A percentile compares a stretch with the other conserved stretches of the same genome.
phyloP scores from a whole-genome alignment of 2,113 vertebrate species.

The Anolis sagrei region DNA sequence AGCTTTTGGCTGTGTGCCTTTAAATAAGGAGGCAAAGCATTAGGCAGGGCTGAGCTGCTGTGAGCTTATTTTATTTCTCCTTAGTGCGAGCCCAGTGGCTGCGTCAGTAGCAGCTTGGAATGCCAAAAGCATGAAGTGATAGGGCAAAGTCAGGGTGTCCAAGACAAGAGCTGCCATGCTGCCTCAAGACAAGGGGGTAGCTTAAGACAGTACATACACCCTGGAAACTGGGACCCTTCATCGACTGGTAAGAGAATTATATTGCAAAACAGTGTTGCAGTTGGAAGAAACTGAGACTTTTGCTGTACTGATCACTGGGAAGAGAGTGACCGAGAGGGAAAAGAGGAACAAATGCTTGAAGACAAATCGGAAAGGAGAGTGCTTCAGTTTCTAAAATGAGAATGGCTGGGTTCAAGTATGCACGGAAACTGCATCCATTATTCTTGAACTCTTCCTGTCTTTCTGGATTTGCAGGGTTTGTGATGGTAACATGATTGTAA shows the following conservation, averaged over 20 bases:
- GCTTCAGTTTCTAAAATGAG: not conserved
- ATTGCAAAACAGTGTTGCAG: not conserved
- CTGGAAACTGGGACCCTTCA: not conserved
- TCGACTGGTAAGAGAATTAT: constrained; percentile 11
- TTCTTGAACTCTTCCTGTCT: not conserved
- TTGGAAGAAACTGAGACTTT: not conserved
- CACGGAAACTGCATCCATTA: no score
- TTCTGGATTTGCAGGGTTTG: not conserved
- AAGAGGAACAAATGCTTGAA: not conserved
- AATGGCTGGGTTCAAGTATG: no score
- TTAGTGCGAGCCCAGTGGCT: constrained; percentile 4
- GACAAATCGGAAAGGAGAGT: not conserved
- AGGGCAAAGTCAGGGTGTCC: not conserved
- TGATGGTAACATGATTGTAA: not conserved
- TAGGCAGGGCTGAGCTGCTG: constrained; percentile 6
- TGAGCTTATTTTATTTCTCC: not conserved
- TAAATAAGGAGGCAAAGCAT: not conserved
- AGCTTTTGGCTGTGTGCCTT: constrained; percentile 13
- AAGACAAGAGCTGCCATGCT: not conserved
- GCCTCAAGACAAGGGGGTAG: not conserved
- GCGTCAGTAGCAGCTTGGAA: constrained; percentile 11
- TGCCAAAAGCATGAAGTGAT: constrained; percentile 3
- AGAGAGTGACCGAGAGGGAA: not conserved
- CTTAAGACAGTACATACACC: not conserved
- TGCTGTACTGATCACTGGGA: not conserved